Evolutionary conservation across 1,140 invertebrate species (phyloP), one percentile per base, ranked within the genome.

Genomic region (Neotoxoptera formosana): DNA sequence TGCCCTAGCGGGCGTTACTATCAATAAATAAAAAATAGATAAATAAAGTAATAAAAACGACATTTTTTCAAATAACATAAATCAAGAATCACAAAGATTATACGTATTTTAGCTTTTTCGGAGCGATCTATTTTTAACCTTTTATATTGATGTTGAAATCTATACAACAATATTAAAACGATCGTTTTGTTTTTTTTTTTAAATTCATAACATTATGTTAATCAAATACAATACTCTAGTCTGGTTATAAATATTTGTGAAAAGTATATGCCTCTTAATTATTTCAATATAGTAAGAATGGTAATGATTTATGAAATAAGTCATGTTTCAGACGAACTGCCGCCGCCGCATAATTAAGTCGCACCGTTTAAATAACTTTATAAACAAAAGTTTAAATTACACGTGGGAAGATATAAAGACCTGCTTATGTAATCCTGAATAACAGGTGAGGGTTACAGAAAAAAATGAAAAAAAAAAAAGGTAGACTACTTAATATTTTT

Each of bases 401-500:
- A 36, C 48, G 87, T 36, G 34, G 8, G 87, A 25, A 56, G n/a
- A 89, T 89, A 36, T 36, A 36, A 34, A 53, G 23, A 53, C 30
- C n/a, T 17, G 34, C 34, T 23, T 87, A 41, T 41, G 86, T 87
- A 48, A 87, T 87, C 45, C 45, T 20, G 30, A 87, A 47, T 87
- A 87, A 53, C 87, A 34, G 87, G 30, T 53, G 48, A 34, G 23
- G 48, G 48, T 51, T 36, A 36, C 7, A 14, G 7, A 89, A 56
- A 89, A 36, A n/a, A n/a, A n/a, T 7, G 7, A 89, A 56, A 89
- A 48, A n/a, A 88, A 34, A 89, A 36, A 89, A 23, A 36, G 7
- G 48, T 53, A 56, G n/a, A 25, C 20, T 34, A 56, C 87, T 89
- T 89, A 89, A 89, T 89, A 56, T 89, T 89, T 89, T 89, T 89